Evolutionary conservation across 2,797 vertebrate genomes (phyloP).

Genomic region (Gallinago nigripennis): DNA sequence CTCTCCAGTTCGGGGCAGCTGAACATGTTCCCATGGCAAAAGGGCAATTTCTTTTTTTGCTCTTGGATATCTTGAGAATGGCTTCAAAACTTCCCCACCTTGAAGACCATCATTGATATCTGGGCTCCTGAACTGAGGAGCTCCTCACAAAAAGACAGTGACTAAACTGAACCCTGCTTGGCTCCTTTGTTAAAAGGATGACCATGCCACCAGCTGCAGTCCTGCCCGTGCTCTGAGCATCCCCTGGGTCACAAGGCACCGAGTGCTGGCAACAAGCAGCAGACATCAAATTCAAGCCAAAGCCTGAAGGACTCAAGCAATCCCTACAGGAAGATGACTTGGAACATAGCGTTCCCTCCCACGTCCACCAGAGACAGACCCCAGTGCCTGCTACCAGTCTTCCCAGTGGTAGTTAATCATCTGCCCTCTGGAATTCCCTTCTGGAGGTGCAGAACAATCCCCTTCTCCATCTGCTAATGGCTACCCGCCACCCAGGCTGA

Average conservation of each 20-base stretch:
- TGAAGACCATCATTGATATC: neutral
- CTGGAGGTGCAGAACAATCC: neutral
- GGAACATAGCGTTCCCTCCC: neutral
- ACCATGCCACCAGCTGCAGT: neutral
- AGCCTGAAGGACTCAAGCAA: neutral
- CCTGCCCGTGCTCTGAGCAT: neutral
- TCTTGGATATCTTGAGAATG: neutral
- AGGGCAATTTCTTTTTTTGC: neutral
- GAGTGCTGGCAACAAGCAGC: neutral
- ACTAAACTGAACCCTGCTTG: neutral
- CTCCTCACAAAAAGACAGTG: neutral
- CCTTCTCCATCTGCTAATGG: conserved; percentile 34
- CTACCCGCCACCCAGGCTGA: conserved; percentile 9
- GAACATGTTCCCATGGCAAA: neutral
- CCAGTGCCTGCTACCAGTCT: neutral
- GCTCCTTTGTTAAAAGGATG: neutral
- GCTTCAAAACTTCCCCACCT: neutral
- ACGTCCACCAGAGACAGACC: neutral
- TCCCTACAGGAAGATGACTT: neutral
- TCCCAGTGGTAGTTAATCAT: neutral
- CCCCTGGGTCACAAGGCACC: neutral
- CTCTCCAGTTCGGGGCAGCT: neutral
- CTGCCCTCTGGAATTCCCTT: neutral
- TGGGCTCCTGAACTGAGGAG: neutral
- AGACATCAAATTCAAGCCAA: neutral